Evolutionary conservation across 92 coral and sea anemone species (phyloP), one percentile per base, ranked within the genome.

Genomic region (Parazoanthus darwini): DNA sequence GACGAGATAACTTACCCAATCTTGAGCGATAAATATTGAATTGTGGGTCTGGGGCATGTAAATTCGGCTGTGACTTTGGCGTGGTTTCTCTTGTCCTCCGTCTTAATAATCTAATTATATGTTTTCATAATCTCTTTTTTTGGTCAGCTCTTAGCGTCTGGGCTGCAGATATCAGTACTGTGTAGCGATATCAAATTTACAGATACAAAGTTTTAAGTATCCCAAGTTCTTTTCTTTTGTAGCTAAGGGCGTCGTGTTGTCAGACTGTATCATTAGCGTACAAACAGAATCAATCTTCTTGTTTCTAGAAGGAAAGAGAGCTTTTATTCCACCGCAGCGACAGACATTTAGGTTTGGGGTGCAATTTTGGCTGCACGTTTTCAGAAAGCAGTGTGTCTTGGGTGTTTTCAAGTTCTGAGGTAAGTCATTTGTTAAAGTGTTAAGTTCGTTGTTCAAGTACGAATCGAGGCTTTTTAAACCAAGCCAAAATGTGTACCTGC

Each of bases 101-200:
- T 33, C 67, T 50, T 50, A 79, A 79, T 79, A 79, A 79, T 79
- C 11, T 50, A 43, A 76, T 76, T 76, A 76, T 76, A 76, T 76
- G 51, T 76, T 76, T 76, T 76, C 80, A 15, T 37, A 76, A 76
- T 76, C 48, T 15, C 29, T 67, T 67, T 76, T 76, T 39, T 76
- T 76, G 51, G 51, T 43, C 48, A 76, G 13, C 51, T 38, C 10
- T 43, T 22, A 15, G 29, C 51, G 56, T 76, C 51, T 76, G 80
- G 80, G 80, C 54, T 76, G 25, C 80, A 76, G 80, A 39, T 76
- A 76, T 76, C 56, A 37, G 51, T 76, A 1, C 6, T 39, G 8
- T 5, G 56, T 76, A 39, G 42, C 80, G 4, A 39, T 39, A 38
- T 76, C 16, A 76, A 76, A 3, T 76, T 23, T 76, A 39, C 18